Evolutionary conservation across 2,113 vertebrate genomes (phyloP), one percentile per base, ranked within the genome.

Genomic region (Boulengeromyrus knoepffleri): DNA sequence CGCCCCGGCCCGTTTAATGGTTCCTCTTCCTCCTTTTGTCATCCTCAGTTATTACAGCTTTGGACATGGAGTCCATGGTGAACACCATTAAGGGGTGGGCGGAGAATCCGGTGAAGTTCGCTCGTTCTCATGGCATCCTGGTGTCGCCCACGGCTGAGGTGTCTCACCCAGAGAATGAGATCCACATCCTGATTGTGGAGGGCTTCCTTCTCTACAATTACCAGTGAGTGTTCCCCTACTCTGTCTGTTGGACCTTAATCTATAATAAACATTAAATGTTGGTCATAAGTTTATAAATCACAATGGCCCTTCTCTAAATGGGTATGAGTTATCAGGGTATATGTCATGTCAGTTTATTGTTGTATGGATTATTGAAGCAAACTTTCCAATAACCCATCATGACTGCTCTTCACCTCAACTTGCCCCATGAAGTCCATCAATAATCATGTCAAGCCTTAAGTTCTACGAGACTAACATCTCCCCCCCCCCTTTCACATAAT

Each of bases 31-130:
- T 84, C 87, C n/a, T 74, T 89, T 74, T 90, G n/a, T 89, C 12
- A n/a, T 80, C 87, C 31, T 62, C 50, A 97, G 96, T 97, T 90
- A 97, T 97, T 90, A 95, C 96, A 0, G 90, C 96, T 21, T 19
- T 97, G 92, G 96, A 97, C 62, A 97, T 97, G 97, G 96, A 97
- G 91, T 95, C 96, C 87, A 97, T 97, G 96, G 94, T 94, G 90
- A 96, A 95, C 93, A 97, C 96, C 0, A 88, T 97, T 15, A 95
- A 94, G 89, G 96, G 92, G 50, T 97, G 96, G 96, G 88, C 94
- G 0, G 96, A 96, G 91, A 97, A 97, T 92, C 96, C 96, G 0
- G 95, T 95, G 66, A 97, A 97, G 93, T 97, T 97, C 0, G 96
- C 96, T 47, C 94, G 95, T 17, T 96, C 96, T 5, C 96, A 97